Base-by-base conservation (phyloP, 2,888 invertebrate genomes). In the Nycteola revayana region DNA sequence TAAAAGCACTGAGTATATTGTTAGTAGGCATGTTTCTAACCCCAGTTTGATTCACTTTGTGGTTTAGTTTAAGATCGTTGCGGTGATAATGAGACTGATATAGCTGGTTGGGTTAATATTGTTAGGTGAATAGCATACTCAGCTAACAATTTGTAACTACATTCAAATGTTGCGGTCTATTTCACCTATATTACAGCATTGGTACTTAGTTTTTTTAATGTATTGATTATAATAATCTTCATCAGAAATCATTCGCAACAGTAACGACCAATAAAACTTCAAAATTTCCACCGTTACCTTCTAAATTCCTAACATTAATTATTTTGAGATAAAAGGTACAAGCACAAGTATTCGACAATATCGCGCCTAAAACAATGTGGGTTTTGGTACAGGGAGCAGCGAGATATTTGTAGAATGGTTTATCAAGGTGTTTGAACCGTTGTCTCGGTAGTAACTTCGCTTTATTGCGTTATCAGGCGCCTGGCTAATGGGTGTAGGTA, bases 401-500 rank as follows among this genome's bases (percentile, higher is more conserved):
- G 34, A 39, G 42, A 51, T 42, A 39, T 31, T 42, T 37, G 24
- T 41, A 44, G 35, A 36, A 59, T 49, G 53, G 51, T 59, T 60
- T 59, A 55, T 58, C 47, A 55, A 55, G 46, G 52, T 40, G 39
- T 48, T 53, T 39, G 33, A 42, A 36, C 47, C 54, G 42, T 36
- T 52, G 49, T 53, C 54, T 55, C 37, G 37, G 48, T 31, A 50
- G 36, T 53, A 50, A 52, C 48, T 49, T 36, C 47, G 37, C 44
- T 47, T 60, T 63, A 65, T 59, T 54, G 44, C 45, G 40, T 58
- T 56, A 51, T 58, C 60, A 49, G 50, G 41, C 38, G 40, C 43
- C 43, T 54, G 41, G 52, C n/a, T 57, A 47, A 50, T 51, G 33
- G 23, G 32, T 32, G 33, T 42, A 36, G 43, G 39, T 49, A 41